Percentiles rank a stretch among this genome's conserved stretches.
phyloP scores from a whole-genome alignment of 2,888 invertebrate genomes.

The Danaus chrysippus region DNA sequence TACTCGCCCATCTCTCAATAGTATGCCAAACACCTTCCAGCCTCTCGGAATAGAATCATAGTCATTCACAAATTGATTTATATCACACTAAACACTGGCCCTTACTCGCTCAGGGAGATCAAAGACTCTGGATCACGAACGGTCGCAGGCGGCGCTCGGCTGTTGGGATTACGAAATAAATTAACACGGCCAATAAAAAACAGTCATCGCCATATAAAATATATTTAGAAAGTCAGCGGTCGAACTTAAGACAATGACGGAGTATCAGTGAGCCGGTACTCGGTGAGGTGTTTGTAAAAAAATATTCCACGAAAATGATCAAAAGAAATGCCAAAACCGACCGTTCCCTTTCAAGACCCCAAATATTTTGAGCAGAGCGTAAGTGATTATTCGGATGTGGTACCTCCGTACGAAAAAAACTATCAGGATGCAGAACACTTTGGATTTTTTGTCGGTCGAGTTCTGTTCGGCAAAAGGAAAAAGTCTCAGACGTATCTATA shows the following conservation, averaged over 20 bases:
- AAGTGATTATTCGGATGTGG: constrained; percentile 79
- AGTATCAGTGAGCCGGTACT: constrained; percentile 11
- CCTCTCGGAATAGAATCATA: constrained; percentile 71
- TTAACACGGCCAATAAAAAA: background rate
- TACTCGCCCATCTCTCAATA: constrained; percentile 78
- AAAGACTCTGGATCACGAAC: background rate
- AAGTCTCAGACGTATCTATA: constrained; percentile 72
- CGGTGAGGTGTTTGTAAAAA: constrained; percentile 38
- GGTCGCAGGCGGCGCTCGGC: background rate
- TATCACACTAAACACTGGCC: constrained; percentile 33
- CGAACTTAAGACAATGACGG: background rate
- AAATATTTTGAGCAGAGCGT: constrained; percentile 76
- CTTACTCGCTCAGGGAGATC: background rate
- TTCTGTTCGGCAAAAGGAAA: constrained; percentile 72
- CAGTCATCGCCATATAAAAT: background rate
- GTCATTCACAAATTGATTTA: constrained; percentile 64
- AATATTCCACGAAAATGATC: constrained; percentile 61
- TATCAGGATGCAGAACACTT: constrained; percentile 73
- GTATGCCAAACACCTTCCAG: constrained; percentile 79
- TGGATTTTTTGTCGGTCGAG: constrained; percentile 65
- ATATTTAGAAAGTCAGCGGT: constrained; percentile 2
- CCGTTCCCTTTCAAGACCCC: constrained; percentile 65
- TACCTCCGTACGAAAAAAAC: constrained; percentile 74
- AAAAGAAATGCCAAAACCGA: constrained; percentile 61
- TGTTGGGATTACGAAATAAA: background rate